Base-by-base conservation (phyloP, 2,888 invertebrate species). In the Neelides folsomi region DNA sequence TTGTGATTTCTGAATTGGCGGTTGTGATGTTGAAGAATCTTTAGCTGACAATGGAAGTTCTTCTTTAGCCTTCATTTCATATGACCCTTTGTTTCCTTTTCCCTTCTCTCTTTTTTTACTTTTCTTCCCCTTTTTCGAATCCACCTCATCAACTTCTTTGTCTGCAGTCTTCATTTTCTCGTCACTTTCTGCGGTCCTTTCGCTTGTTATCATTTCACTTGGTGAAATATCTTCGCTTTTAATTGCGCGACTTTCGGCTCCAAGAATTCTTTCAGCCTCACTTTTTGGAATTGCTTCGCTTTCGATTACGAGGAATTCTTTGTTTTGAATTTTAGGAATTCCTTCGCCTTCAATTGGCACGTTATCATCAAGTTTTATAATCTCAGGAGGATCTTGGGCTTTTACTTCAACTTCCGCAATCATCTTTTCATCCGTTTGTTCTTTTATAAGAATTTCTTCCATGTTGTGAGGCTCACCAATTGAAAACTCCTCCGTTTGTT, bases 261-360 rank as follows among this genome's bases (percentile, higher is more conserved):
- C 45, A 13, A 12, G 35, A 10, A 45, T 5, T 45, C 5, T 8
- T 15, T 13, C 15, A 3, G 39, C 5, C 5, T 39, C 13, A n/a
- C 4, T 15, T 15, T 39, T 8, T 36, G 37, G 9, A 36, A 36
- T 12, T 39, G 9, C 13, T 13, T 6, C 15, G 4, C 13, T 13
- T 15, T 39, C 39, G 9, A 39, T 39, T 39, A 15, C 13, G 8
- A 39, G 13, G 8, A 3, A 13, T 39, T 39, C 39, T 39, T 15
- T 8, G 15, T 13, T 39, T n/a, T 49, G 34, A 4, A 50, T 44
- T 34, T 54, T 47, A 1, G 42, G 46, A n/a, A 54, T 47, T 43
- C 49, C 49, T 9, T 54, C 54, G 10, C 34, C 34, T 45, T 45
- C 36, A 5, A 9, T 27, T 18, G 44, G 44, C 12, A n/a, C 7